Conservation (phyloP, 2,113 vertebrate species). For the Rhea pennata region DNA sequence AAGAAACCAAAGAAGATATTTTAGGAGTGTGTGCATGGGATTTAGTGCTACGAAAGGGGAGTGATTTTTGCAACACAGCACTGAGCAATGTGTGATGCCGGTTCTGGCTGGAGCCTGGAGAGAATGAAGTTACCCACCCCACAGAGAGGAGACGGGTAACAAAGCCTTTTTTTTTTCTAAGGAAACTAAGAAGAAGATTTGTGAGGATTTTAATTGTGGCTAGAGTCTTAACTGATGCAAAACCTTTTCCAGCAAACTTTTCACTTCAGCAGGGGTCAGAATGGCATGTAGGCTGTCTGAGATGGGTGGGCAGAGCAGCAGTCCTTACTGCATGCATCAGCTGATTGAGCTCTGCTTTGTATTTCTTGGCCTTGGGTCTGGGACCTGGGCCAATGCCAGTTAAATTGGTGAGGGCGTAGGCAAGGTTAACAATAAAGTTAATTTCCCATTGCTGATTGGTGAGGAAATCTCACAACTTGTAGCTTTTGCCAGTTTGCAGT, state of each 20-base stretch:
- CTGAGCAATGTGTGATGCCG: slow-evolving; percentile 25
- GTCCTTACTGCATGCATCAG: neutral
- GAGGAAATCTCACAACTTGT: slow-evolving; percentile 10
- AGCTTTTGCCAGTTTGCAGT: slow-evolving; percentile 21
- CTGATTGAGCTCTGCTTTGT: neutral
- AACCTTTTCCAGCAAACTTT: neutral
- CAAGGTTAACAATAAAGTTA: slow-evolving; percentile 54
- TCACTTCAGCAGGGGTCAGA: neutral
- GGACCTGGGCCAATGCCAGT: slow-evolving; percentile 43
- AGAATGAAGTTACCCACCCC: slow-evolving; percentile 46
- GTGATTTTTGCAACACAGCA: slow-evolving; percentile 41
- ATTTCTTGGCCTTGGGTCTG: slow-evolving; percentile 21
- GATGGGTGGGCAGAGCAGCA: neutral
- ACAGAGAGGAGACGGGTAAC: slow-evolving; percentile 20
- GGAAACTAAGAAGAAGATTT: neutral
- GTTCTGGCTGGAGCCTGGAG: slow-evolving; percentile 55
- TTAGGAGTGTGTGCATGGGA: slow-evolving; percentile 38
- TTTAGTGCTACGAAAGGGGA: slow-evolving; percentile 12
- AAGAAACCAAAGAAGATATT: slow-evolving; percentile 39
- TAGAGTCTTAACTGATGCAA: neutral
- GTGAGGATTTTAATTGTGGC: neutral
- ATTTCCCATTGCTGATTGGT: slow-evolving; percentile 33
- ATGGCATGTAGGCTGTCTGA: neutral
- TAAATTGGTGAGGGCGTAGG: slow-evolving; percentile 26
- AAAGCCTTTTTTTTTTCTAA: neutral